Base-by-base conservation (phyloP, 2,797 vertebrate genomes). In the Phaenicophaeus curvirostris region DNA sequence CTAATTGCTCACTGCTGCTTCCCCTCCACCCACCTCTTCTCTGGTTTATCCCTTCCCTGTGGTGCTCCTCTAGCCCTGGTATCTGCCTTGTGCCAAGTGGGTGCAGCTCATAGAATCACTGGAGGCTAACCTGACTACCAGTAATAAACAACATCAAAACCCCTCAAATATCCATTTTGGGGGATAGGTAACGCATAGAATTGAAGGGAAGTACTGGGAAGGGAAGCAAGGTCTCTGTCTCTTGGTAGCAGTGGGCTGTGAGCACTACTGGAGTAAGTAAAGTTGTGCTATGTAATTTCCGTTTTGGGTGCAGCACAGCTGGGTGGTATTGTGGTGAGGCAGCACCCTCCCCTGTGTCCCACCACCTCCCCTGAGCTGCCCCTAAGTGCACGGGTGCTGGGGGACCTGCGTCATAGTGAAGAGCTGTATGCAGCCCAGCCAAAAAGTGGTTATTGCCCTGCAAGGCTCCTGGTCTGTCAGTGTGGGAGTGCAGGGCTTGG, bases 401-500 rank as follows among this genome's bases (percentile, higher is more conserved):
- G 33, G n/a, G n/a, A 44, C n/a, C 35, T 9, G 30, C 9, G 16
- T n/a, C 1, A 1, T 50, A 18, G 27, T 6, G 19, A 33, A n/a
- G 23, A 42, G 27, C 41, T 33, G 28, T 2, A 0, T 2, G 18
- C 15, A 1, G 77, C 24, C 18, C 33, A 28, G 33, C 28, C 42
- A 13, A 39, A 48, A 71, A 35, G 57, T 4, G 1, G 30, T 12
- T 13, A 0, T 28, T 15, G 11, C 23, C 41, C 11, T 0, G 2
- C 24, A 6, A 11, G 18, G 33, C 37, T 50, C 28, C 18, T 2
- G 23, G n/a, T 23, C 37, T 50, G 15, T 11, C 7, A 0, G 8
- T 17, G 37, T 14, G n/a, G 65, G 42, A 53, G 9, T 1, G 14
- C 2, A 2, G 44, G 14, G 35, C 65, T 81, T n/a, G 69, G 35